Percentiles rank a stretch among this genome's conserved stretches.
phyloP scores from a whole-genome alignment of 2,113 vertebrate genomes.

The Hippopotamus amphibius region DNA sequence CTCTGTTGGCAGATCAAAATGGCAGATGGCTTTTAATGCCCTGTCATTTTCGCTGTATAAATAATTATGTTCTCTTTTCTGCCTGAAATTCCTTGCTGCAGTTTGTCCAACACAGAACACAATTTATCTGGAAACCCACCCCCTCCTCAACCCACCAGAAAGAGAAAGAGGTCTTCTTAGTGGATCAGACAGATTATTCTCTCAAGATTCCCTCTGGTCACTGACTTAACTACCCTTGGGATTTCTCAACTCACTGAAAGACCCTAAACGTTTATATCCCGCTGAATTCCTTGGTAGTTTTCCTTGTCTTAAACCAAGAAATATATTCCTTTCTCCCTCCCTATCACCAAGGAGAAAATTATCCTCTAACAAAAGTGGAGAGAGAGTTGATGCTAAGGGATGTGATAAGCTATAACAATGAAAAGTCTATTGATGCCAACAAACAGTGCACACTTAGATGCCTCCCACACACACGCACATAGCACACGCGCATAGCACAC shows the following conservation, averaged over 20 bases:
- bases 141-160: background rate
- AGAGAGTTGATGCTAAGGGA: background rate
- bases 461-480: background rate
- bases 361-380: background rate
- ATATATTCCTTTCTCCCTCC: background rate
- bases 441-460: background rate
- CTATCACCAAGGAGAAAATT: background rate
- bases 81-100: conserved; percentile 45
- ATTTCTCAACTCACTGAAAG: background rate
- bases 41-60: conserved; percentile 78
- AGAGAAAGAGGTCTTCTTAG: background rate
- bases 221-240: background rate
- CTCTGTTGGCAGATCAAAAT: conserved; percentile 77
- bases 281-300: background rate
- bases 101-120: conserved; percentile 7
- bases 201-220: background rate
- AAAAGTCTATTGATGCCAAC: background rate
- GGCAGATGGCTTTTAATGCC: conserved; percentile 80
- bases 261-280: background rate
- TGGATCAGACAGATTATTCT: background rate
- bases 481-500: too few relatives aligned
- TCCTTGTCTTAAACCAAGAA: conserved; percentile 15
- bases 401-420: background rate
- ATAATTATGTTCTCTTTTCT: conserved; percentile 78
- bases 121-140: background rate